phyloP scores from a whole-genome alignment of 2,113 vertebrate species.

The Aspiorhynchus laticeps region DNA sequence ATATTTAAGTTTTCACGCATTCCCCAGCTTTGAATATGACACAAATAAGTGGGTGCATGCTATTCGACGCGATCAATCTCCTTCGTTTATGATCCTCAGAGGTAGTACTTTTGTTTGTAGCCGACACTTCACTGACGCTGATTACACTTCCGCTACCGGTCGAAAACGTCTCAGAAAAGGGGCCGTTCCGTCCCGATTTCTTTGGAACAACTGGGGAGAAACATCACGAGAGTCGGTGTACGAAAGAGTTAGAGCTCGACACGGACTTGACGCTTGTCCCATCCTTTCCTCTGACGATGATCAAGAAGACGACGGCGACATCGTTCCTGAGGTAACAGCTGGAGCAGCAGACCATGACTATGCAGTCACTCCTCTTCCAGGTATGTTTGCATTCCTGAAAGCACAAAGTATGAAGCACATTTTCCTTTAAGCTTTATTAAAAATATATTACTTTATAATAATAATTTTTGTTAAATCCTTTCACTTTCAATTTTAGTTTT shows the following conservation, averaged over 20 bases:
- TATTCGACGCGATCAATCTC: too few relatives aligned
- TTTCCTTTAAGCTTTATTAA: neutral
- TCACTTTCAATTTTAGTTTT: too few relatives aligned
- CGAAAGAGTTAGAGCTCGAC: neutral
- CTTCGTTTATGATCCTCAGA: too few relatives aligned
- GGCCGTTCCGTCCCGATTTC: neutral
- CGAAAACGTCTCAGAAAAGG: neutral
- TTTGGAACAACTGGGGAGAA: neutral
- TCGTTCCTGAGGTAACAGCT: neutral
- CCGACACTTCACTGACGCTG: too few relatives aligned
- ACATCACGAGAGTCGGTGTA: neutral
- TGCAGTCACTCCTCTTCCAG: too few relatives aligned
- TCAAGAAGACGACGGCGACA: neutral
- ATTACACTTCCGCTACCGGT: neutral
- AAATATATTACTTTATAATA: too few relatives aligned
- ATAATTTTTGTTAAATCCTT: too few relatives aligned
- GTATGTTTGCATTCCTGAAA: neutral
- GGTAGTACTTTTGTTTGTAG: too few relatives aligned
- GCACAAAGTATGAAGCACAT: neutral
- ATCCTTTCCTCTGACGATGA: neutral
- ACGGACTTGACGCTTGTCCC: neutral
- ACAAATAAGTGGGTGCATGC: too few relatives aligned
- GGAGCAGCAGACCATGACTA: neutral
- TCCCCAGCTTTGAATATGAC: too few relatives aligned
- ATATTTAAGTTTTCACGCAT: too few relatives aligned